Evolutionary conservation across 2,797 vertebrate species (phyloP), one percentile per base, ranked within the genome.

Genomic region (Falco concolor): DNA sequence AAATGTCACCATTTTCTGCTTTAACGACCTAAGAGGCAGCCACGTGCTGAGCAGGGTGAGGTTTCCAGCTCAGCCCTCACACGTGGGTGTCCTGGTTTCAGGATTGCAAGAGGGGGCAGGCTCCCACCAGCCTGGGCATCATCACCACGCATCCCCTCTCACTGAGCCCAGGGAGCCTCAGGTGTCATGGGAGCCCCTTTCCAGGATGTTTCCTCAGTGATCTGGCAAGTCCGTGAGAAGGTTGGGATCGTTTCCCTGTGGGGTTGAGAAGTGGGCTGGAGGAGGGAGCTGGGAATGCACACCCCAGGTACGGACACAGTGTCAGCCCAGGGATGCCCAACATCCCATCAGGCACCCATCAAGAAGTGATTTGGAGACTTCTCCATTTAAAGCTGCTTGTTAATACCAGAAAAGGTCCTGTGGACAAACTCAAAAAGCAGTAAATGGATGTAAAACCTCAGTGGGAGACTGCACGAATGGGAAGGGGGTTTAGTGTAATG

Each of bases 301-400:
- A 1, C 24, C 49, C 42, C 59, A 47, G 21, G 20, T 20, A 61
- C 0, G 1, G 75, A 27, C 38, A 49, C 1, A 0, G 2, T 12
- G 42, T 57, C 56, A 59, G 52, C 23, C 34, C 52, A 73, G 38
- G 52, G 47, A 44, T 7, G 38, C 38, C 38, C n/a, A 27, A 5
- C 1, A 1, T 36, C 54, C 63, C 44, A 45, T 19, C n/a, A 18
- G 44, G 44, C 12, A 22, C 52, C 38, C 19, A 5, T 49, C 47
- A 13, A 47, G 7, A 72, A 57, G 9, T 4, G 5, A 40, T 73
- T 56, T 40, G 49, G 50, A 47, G 44, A 16, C 19, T n/a, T 68
- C 50, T 30, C 15, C 12, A 21, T 52, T 52, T 45, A 21, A 60
- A 79, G 12, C 14, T 47, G 9, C 13, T 70, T 54, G 25, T 1